Percentiles rank a stretch among this genome's conserved stretches.
Conservation (phyloP, 1,140 invertebrate species). For the Teleogryllus occipitalis region DNA sequence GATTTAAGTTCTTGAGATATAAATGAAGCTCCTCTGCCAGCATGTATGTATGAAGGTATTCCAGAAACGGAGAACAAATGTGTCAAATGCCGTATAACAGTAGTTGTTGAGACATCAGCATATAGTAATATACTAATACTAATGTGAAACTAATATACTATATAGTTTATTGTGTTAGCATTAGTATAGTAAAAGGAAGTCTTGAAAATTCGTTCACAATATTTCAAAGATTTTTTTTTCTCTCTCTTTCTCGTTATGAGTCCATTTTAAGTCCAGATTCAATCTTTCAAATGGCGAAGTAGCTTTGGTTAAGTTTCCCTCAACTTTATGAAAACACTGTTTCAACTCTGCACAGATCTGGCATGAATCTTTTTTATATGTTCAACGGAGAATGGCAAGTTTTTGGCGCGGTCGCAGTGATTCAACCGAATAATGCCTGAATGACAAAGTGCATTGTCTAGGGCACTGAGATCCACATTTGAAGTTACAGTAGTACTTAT, state of each 20-base stretch:
- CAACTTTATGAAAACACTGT: constrained; percentile 23
- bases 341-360: constrained; percentile 24
- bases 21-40: constrained; percentile 11
- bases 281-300: constrained; percentile 28
- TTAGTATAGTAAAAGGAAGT: constrained; percentile 29
- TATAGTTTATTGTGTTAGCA: too few species aligned
- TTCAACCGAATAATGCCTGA: constrained; percentile 27
- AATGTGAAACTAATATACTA: too few species aligned
- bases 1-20: too few species aligned
- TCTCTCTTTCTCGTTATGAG: too few species aligned
- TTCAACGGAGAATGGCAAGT: constrained; percentile 27
- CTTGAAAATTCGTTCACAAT: too few species aligned
- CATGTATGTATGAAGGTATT: constrained; percentile 26
- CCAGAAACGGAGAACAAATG: constrained; percentile 27
- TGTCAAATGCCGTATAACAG: constrained; percentile 26
- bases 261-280: constrained; percentile 31
- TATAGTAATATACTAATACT: too few species aligned
- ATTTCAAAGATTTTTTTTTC: constrained; percentile 29
- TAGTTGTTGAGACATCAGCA: constrained; percentile 22
- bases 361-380: constrained; percentile 24
- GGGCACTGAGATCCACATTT: constrained; percentile 8
- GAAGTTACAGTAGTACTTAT: neutral
- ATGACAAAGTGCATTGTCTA: constrained; percentile 25
- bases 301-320: too few species aligned
- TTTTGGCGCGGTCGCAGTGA: constrained; percentile 25